These are phyloP conservation scores for Ptilorrhoa leucosticta DNA, from an alignment of 2,113 vertebrate species.

Conservation along the genomic window DNA sequence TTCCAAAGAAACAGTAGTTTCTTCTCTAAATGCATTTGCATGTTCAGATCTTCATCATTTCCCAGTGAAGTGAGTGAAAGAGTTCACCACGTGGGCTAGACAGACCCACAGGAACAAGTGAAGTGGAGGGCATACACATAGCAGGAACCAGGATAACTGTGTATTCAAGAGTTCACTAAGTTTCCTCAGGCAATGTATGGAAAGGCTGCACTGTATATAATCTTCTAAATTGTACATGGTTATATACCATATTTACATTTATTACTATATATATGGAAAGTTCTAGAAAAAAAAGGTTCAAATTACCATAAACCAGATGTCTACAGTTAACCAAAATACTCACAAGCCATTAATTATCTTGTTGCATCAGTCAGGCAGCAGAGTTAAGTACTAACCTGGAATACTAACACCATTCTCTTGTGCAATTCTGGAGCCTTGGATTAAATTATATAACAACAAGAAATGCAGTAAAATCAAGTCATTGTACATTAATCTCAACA, in stretches of 20 bases:
- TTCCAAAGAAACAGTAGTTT: neutral
- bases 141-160: neutral
- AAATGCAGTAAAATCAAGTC: constrained; percentile 29
- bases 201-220: constrained; percentile 32
- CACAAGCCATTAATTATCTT: neutral
- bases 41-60: neutral
- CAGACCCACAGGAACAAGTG: neutral
- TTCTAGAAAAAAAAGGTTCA: neutral
- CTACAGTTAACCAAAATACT: neutral
- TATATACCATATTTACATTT: constrained; percentile 57
- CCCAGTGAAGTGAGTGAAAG: neutral
- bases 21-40: neutral
- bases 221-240: neutral
- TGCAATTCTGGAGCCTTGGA: neutral
- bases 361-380: neutral
- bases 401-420: neutral
- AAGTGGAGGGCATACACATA: neutral
- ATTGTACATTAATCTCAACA: neutral
- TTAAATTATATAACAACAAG: neutral
- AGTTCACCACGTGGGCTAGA: neutral
- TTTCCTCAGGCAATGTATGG: constrained; percentile 15
- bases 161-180: neutral
- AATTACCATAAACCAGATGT: neutral
- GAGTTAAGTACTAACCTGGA: constrained; percentile 6
- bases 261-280: constrained; percentile 13